Evolutionary conservation across 2,113 vertebrate species (phyloP), one percentile per base, ranked within the genome.

Genomic region (Callipepla squamata): DNA sequence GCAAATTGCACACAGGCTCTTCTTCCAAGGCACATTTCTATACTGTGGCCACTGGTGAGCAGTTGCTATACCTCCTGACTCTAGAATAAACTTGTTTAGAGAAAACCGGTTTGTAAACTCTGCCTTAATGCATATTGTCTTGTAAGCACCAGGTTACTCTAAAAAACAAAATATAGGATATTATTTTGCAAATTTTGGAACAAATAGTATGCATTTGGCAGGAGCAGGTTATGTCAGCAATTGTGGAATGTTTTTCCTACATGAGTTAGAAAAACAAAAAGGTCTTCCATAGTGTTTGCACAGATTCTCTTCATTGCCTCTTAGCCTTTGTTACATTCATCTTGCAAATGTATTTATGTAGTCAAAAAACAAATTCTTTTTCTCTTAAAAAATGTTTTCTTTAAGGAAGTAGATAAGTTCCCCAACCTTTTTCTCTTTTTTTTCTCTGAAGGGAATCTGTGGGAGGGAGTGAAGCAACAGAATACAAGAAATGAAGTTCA

Each of bases 131-230:
- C 61, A 87, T 75, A 80, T 86, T 16, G 7, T 50, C 84, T 86
- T 89, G 87, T 75, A 66, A 74, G 32, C 63, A 83, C 48, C 91
- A 84, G 84, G 47, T 22, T 72, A 83, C 85, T 93, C 91, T 28
- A 57, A 45, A 16, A 38, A 83, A 47, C 57, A 25, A 32, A 55
- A 38, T 28, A 44, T 32, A 25, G 40, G 51, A 80, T 34, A 67
- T 32, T 12, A 40, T 25, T 63, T 62, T 51, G 34, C 61, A 6
- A 63, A 36, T 16, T 50, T 25, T 17, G 45, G 6, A 61, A 38
- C 22, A 50, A 48, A 22, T 48, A 62, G 34, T 32, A 22, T 6
- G 25, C 34, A 48, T 63, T 51, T 78, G 59, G 34, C 26, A 40
- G 47, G 26, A 30, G 26, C 16, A 70, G 36, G 8, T 38, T 25